A percentile compares a stretch with the other conserved stretches of the same genome.
These are phyloP conservation scores for Orchesella cincta DNA, from an alignment of 1,140 invertebrate genomes.

Conservation along the genomic window DNA sequence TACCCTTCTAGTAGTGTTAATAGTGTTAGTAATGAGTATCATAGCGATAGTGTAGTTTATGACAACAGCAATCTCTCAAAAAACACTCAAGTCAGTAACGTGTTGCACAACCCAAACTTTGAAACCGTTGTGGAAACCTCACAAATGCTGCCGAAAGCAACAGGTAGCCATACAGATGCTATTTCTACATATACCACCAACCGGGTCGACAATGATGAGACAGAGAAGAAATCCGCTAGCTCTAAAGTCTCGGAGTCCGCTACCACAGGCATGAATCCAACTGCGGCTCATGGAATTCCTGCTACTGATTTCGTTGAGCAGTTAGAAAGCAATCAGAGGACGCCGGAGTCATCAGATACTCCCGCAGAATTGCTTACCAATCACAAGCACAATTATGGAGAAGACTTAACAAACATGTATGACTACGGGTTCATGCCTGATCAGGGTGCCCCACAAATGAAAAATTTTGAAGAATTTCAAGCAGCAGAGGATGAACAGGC, in stretches of 20 bases:
- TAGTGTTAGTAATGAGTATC: neutral
- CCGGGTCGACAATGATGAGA: no score
- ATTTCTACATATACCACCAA: no score
- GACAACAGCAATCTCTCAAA: constrained; percentile 3
- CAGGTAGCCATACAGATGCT: neutral
- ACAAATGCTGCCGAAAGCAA: neutral
- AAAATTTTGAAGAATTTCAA: neutral
- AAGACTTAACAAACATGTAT: neutral
- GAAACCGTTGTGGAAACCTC: neutral
- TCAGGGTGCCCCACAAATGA: constrained; percentile 8
- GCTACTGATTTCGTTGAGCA: no score
- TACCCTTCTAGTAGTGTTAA: neutral
- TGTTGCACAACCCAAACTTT: no score
- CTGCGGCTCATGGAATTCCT: no score
- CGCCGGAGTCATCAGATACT: no score
- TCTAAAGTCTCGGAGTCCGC: no score
- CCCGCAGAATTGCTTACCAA: no score
- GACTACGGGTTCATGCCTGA: neutral
- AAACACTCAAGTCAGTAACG: no score
- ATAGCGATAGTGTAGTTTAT: constrained; percentile 20
- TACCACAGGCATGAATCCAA: no score
- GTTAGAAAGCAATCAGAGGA: neutral
- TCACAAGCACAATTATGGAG: neutral
- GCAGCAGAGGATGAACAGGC: neutral
- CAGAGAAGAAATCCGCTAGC: neutral